Evolutionary conservation across 2,113 vertebrate genomes (phyloP).

Genomic region (Heteronetta atricapilla): DNA sequence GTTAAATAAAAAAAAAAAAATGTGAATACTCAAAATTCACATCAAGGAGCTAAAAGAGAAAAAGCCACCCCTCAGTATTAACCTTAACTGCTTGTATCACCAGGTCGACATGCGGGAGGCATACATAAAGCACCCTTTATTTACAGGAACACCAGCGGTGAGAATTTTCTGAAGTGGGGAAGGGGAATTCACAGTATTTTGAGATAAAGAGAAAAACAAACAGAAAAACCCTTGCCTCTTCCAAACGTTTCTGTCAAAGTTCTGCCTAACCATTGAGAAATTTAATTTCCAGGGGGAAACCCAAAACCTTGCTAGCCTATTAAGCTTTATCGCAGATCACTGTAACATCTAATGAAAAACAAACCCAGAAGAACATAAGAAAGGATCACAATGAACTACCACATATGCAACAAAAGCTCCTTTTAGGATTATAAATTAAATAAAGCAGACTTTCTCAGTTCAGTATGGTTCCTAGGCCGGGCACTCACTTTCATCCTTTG

Average conservation of each 20-base stretch:
- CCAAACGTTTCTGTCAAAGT: neutral
- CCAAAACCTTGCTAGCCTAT: neutral
- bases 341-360: slow-evolving; percentile 21
- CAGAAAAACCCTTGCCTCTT: neutral
- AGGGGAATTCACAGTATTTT: slow-evolving; percentile 43
- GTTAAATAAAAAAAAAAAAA: neutral
- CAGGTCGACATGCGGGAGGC: neutral
- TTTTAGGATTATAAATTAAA: slow-evolving; percentile 27
- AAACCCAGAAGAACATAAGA: neutral
- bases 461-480: neutral
- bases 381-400: neutral
- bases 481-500: neutral
- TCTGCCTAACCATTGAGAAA: neutral
- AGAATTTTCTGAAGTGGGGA: neutral
- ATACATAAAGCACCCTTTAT: neutral
- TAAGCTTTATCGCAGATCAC: neutral
- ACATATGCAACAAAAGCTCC: neutral
- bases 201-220: slow-evolving; percentile 37
- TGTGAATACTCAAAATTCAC: neutral
- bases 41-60: neutral
- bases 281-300: slow-evolving; percentile 45
- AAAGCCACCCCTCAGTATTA: neutral
- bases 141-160: slow-evolving; percentile 19
- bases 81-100: neutral
- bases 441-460: neutral